Percentiles rank a stretch among this genome's conserved stretches.
phyloP scores from a whole-genome alignment of 2,888 invertebrate genomes.

The Cheilosia impressa region DNA sequence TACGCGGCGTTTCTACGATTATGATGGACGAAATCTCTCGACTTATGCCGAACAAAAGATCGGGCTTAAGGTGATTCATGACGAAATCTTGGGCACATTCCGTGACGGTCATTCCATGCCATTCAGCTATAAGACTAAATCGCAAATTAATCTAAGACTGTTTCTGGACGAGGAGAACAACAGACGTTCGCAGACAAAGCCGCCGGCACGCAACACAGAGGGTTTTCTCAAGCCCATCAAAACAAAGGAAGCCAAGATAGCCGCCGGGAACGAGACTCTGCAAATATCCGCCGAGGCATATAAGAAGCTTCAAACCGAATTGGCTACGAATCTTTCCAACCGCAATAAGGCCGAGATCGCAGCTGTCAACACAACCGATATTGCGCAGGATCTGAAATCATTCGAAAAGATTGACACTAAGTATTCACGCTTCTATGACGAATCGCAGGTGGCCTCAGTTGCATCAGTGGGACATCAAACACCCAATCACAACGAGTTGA shows the following conservation, averaged over 20 bases:
- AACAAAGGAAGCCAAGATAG: slow-evolving; percentile 10
- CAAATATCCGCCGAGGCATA: slow-evolving; percentile 81
- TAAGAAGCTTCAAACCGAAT: slow-evolving; percentile 56
- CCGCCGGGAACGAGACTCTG: slow-evolving; percentile 6
- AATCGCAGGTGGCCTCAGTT: slow-evolving; percentile 5
- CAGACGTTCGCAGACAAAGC: slow-evolving; percentile 10
- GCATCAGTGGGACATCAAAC: slow-evolving; percentile 17
- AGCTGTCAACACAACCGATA: slow-evolving; percentile 22
- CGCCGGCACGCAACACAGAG: neutral
- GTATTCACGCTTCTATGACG: slow-evolving; percentile 65
- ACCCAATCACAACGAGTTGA: slow-evolving; percentile 31
- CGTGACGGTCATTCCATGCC: slow-evolving; percentile 94
- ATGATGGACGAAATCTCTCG: slow-evolving; percentile 84
- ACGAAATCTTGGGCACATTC: slow-evolving; percentile 85
- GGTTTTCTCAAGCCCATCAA: slow-evolving; percentile 13
- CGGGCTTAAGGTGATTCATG: slow-evolving; percentile 86
- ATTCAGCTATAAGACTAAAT: slow-evolving; percentile 92
- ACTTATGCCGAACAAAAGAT: slow-evolving; percentile 85
- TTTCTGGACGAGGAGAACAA: slow-evolving; percentile 79
- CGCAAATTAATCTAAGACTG: slow-evolving; percentile 88
- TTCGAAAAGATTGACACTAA: slow-evolving; percentile 63
- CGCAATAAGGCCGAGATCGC: slow-evolving; percentile 42
- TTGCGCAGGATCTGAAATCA: slow-evolving; percentile 35
- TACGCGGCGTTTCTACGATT: slow-evolving; percentile 82
- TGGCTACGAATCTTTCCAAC: slow-evolving; percentile 52